A percentile compares a stretch with the other conserved stretches of the same genome.
These are phyloP conservation scores for Buteo buteo DNA, from an alignment of 2,113 vertebrate genomes.

Conservation along the genomic window DNA sequence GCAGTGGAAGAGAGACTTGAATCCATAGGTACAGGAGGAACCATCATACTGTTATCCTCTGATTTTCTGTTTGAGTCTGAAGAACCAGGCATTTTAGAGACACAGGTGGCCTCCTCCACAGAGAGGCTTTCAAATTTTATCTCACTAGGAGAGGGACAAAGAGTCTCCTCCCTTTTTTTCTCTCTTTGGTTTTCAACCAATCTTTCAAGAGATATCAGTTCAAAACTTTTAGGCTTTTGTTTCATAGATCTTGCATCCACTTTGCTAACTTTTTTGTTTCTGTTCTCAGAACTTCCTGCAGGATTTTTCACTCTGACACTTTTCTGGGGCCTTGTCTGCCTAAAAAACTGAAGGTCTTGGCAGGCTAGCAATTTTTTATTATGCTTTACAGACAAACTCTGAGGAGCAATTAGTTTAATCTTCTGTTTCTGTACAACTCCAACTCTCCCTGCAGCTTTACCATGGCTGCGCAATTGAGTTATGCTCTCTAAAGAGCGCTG, in stretches of 20 bases:
- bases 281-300: not conserved
- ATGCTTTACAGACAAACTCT: conserved; percentile 24
- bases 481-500: conserved; percentile 72
- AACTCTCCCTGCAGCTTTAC: conserved; percentile 68
- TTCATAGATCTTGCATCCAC: not conserved
- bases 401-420: conserved; percentile 61
- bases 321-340: conserved; percentile 42
- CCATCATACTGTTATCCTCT: not conserved
- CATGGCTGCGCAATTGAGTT: conserved; percentile 68
- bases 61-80: not conserved
- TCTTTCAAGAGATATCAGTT: not conserved
- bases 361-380: conserved; percentile 70
- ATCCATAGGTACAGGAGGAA: not conserved
- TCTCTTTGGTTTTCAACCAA: not conserved
- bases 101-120: not conserved
- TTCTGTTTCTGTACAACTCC: not conserved
- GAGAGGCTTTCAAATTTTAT: not conserved
- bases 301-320: not conserved
- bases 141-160: not conserved
- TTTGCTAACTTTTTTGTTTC: not conserved
- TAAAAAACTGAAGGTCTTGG: conserved; percentile 72
- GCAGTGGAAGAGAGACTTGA: not conserved
- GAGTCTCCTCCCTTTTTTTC: not conserved
- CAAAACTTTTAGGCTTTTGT: not conserved
- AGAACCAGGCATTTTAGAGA: not conserved